phyloP scores from a whole-genome alignment of 2,888 invertebrate genomes.

The Strigamia maritima region DNA sequence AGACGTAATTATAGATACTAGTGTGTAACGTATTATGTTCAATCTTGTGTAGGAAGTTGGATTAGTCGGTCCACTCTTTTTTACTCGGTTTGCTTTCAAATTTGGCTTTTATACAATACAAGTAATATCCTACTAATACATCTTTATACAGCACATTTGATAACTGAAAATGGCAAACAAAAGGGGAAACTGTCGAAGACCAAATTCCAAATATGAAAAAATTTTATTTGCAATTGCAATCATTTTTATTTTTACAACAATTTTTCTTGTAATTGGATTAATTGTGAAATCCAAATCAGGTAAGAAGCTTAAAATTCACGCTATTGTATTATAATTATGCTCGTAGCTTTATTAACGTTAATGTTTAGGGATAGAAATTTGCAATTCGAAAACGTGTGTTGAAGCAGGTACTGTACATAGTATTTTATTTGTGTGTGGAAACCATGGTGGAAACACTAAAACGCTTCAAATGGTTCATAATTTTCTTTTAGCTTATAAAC shows the following conservation, averaged over 20 bases:
- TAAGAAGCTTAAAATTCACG: too few species aligned
- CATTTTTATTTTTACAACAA: background rate
- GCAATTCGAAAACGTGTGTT: background rate
- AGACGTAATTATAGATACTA: too few species aligned
- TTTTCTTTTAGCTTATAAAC: background rate
- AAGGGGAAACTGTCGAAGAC: background rate
- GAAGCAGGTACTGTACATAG: background rate
- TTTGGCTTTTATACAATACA: too few species aligned
- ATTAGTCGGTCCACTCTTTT: too few species aligned
- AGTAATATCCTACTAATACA: too few species aligned
- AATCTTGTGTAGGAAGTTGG: too few species aligned
- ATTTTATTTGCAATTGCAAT: background rate
- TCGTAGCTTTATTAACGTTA: background rate
- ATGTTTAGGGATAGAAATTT: background rate
- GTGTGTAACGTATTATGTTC: too few species aligned
- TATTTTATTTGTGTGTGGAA: too few species aligned
- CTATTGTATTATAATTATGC: too few species aligned
- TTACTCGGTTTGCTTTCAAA: too few species aligned
- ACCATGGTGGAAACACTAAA: background rate
- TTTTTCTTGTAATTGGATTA: background rate
- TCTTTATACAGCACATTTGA: background rate
- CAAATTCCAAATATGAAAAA: background rate
- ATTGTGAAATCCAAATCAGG: background rate
- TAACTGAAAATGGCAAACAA: background rate
- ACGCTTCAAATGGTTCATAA: background rate